Evolutionary conservation across 2,888 invertebrate genomes (phyloP), one percentile per base, ranked within the genome.

Genomic region (Clepsis dumicolana): DNA sequence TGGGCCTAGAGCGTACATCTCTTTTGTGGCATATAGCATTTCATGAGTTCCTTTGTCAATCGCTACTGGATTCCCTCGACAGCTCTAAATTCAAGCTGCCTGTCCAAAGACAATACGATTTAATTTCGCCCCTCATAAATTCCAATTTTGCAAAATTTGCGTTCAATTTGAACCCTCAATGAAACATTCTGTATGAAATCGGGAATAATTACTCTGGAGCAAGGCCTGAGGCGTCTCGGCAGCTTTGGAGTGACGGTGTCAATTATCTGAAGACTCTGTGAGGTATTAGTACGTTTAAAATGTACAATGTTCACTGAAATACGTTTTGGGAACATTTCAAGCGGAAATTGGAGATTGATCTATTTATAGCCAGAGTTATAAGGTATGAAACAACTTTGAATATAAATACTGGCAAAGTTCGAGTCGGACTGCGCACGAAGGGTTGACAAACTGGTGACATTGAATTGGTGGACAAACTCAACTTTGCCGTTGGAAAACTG

Each of bases 1-100:
- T 0, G 98, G 98, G 0, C 98, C 98, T 65, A 98, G 89, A 0
- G 98, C 98, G 83, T 96, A 98, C 69, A 98, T 90, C 0, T 97
- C 96, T 61, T 94, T 93, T 0, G 95, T 95, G 25, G 96, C 95
- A 50, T 94, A 94, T 10, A 94, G 76, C 21, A 96, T 95, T 80
- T 96, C 95, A 84, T 98, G 97, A 0, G 96, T 96, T 71, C 94
- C 94, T 71, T 96, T 95, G 79, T 98, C 96, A 56, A 98, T 95
- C 48, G 96, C 95, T 4, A 98, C 93, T 0, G 97, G 97, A 86
- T 98, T 98, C 4, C 95, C 94, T 78, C 97, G 95, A 72, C 96
- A 95, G 80, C n/a, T n/a, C n/a, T n/a, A n/a, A n/a, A n/a, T n/a
- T n/a, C n/a, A n/a, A n/a, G n/a, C n/a, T n/a, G n/a, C n/a, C n/a